Evolutionary conservation across 1,140 invertebrate species (phyloP).

Genomic region (Homalodisca vitripennis): DNA sequence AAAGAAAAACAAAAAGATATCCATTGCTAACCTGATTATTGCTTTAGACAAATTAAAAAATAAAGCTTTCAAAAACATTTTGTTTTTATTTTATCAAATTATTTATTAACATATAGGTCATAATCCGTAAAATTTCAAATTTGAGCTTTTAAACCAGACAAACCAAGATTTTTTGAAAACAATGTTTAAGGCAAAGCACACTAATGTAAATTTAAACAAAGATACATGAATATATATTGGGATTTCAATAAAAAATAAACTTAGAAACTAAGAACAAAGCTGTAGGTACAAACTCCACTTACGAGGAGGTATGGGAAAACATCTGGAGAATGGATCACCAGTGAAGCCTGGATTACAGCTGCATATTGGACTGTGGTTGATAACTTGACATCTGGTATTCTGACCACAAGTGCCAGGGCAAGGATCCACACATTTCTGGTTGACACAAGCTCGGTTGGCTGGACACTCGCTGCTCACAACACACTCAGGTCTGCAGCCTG

Average conservation of each 20-base stretch:
- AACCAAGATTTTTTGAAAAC: too few species aligned
- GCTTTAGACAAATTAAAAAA: constrained; percentile 5
- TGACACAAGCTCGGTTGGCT: constrained; percentile 54
- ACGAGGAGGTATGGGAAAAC: constrained; percentile 48
- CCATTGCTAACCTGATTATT: background rate
- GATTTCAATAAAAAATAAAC: background rate
- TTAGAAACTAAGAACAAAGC: background rate
- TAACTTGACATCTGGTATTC: constrained; percentile 50
- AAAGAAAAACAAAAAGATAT: constrained; percentile 7
- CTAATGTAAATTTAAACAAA: background rate
- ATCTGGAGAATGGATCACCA: constrained; percentile 43
- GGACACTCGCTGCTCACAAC: constrained; percentile 57
- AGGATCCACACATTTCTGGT: constrained; percentile 57
- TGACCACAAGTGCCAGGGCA: constrained; percentile 58
- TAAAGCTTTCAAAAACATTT: constrained; percentile 15
- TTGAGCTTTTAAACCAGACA: too few species aligned
- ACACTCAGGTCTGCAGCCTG: constrained; percentile 57
- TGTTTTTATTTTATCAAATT: too few species aligned
- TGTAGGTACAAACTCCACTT: constrained; percentile 36
- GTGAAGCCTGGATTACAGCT: constrained; percentile 46
- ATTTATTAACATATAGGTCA: too few species aligned
- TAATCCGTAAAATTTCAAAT: too few species aligned
- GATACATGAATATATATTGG: background rate
- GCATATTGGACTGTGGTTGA: constrained; percentile 52
- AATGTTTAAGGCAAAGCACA: too few species aligned